A percentile compares a stretch with the other conserved stretches of the same genome.
Evolutionary conservation across 2,113 vertebrate genomes (phyloP).

Genomic region (Colistium nudipinnis): DNA sequence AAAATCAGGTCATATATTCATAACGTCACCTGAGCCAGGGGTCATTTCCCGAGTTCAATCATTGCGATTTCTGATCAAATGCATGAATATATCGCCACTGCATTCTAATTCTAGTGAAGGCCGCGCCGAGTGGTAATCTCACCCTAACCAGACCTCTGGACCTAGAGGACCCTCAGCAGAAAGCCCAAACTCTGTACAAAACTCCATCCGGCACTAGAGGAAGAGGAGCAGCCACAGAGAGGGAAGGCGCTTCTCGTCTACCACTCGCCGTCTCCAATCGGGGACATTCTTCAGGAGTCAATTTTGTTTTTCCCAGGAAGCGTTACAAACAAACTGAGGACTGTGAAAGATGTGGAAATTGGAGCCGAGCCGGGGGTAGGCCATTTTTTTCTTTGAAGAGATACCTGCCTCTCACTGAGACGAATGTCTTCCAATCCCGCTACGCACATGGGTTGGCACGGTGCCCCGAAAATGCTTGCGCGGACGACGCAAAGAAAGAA

Average conservation of each 20-base stretch:
- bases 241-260: not conserved
- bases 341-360: conserved; percentile 33
- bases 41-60: not conserved
- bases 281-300: conserved; percentile 73
- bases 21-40: too few relatives aligned
- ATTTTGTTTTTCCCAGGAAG: conserved; percentile 72
- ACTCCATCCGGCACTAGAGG: conserved; percentile 22
- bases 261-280: conserved; percentile 56
- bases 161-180: too few relatives aligned
- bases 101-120: too few relatives aligned
- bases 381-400: conserved; percentile 27
- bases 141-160: conserved; percentile 7
- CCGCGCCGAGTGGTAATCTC: not conserved
- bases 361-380: conserved; percentile 7
- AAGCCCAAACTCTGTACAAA: conserved; percentile 23
- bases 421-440: conserved; percentile 54
- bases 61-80: too few relatives aligned
- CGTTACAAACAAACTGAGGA: conserved; percentile 59
- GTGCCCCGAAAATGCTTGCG: conserved; percentile 42
- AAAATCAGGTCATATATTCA: too few relatives aligned
- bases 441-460: conserved; percentile 53
- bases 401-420: conserved; percentile 46
- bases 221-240: conserved; percentile 6
- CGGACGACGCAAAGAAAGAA: conserved; percentile 6
- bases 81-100: too few relatives aligned